A percentile compares a stretch with the other conserved stretches of the same genome.
Conservation (phyloP, 2,113 vertebrate genomes). For the Glaucomys volans region DNA sequence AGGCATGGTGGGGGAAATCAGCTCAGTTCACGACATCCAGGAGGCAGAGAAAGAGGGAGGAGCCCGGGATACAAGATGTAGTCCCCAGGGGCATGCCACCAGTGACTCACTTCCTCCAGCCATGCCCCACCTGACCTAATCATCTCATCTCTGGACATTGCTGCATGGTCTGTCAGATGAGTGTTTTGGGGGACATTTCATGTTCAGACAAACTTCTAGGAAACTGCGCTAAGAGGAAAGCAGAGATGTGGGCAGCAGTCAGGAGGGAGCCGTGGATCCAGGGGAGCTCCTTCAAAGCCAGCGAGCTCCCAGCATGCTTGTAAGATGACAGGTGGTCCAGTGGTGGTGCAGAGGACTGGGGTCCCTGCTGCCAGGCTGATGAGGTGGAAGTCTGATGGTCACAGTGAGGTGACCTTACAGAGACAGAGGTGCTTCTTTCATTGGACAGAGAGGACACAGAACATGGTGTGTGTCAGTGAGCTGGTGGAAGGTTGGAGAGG, state of each 20-base stretch:
- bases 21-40: too few species aligned
- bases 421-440: background rate
- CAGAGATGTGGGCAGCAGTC: slow-evolving; percentile 2
- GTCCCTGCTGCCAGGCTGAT: background rate
- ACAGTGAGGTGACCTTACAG: background rate
- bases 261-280: background rate
- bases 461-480: background rate
- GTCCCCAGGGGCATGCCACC: too few species aligned
- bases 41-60: too few species aligned
- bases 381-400: background rate
- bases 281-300: background rate
- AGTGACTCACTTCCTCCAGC: too few species aligned
- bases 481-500: background rate
- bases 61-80: too few species aligned
- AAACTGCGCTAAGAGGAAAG: background rate
- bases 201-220: background rate
- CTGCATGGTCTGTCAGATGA: too few species aligned
- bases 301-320: background rate
- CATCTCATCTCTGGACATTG: too few species aligned
- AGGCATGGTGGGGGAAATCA: too few species aligned
- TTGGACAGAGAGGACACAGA: background rate
- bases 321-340: background rate
- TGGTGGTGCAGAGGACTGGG: background rate
- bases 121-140: too few species aligned
- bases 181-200: too few species aligned